A percentile compares a stretch with the other conserved stretches of the same genome.
phyloP scores from a whole-genome alignment of 2,113 vertebrate species.

The Etheostoma spectabile region DNA sequence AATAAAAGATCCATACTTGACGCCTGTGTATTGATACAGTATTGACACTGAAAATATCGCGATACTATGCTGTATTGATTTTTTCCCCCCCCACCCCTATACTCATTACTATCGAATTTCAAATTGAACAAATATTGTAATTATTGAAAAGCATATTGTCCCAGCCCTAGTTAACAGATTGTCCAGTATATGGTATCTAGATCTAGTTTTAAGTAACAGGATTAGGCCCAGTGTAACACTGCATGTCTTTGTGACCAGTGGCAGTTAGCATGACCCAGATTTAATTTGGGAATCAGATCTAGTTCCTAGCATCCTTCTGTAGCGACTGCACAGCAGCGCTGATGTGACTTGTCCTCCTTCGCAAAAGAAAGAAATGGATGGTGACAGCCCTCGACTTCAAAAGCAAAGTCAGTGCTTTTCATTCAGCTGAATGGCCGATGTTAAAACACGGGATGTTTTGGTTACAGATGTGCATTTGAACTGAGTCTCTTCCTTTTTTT shows the following conservation, averaged over 20 bases:
- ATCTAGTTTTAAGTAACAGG: no score
- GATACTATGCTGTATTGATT: no score
- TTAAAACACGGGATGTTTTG: not conserved
- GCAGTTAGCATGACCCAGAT: constrained; percentile 41
- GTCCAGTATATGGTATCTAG: not conserved
- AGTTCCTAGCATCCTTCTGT: constrained; percentile 23
- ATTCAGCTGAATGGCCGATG: constrained; percentile 15
- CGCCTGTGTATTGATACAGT: no score
- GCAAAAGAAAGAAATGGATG: constrained; percentile 29
- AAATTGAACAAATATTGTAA: no score
- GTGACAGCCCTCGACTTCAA: constrained; percentile 50
- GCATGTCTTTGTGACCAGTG: not conserved
- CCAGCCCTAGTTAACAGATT: not conserved
- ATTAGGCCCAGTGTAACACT: not conserved
- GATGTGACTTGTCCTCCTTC: constrained; percentile 52
- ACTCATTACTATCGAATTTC: no score
- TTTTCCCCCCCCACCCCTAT: no score
- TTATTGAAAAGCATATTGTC: no score
- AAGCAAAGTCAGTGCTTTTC: constrained; percentile 39
- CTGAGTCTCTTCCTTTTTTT: not conserved
- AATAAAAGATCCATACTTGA: no score
- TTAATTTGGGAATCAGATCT: constrained; percentile 29
- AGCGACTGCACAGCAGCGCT: not conserved
- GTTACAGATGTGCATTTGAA: not conserved
- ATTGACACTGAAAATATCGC: no score